These are phyloP conservation scores for Ceratothoa steindachneri DNA, from an alignment of 2,888 invertebrate genomes.

Conservation along the genomic window DNA sequence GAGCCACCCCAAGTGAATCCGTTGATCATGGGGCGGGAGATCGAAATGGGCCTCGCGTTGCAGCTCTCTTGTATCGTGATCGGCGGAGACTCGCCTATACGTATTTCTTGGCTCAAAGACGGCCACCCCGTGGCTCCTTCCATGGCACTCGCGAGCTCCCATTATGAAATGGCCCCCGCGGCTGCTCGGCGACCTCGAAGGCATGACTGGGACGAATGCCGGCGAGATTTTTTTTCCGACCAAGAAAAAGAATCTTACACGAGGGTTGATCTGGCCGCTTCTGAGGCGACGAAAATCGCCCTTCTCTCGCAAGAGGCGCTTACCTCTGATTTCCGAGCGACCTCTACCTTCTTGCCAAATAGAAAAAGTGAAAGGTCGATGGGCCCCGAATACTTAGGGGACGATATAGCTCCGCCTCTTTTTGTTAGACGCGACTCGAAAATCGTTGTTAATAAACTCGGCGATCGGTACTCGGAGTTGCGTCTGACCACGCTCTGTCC, in stretches of 20 bases:
- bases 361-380: not conserved
- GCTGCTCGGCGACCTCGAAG: constrained; percentile 24
- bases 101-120: constrained; percentile 57
- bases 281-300: not conserved
- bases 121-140: constrained; percentile 52
- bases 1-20: constrained; percentile 54
- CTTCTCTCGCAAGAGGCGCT: not conserved
- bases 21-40: constrained; percentile 49
- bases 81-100: constrained; percentile 52
- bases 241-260: not conserved
- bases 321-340: not conserved
- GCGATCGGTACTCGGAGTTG: constrained; percentile 41
- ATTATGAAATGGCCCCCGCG: constrained; percentile 17
- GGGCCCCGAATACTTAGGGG: not conserved
- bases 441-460: constrained; percentile 21
- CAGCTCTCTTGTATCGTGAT: constrained; percentile 51
- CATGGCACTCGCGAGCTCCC: constrained; percentile 24
- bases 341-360: not conserved
- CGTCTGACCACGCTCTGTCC: constrained; percentile 32
- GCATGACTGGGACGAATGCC: constrained; percentile 18
- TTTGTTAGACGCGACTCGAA: not conserved
- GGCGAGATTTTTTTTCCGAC: too few relatives aligned
- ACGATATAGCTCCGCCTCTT: not conserved
- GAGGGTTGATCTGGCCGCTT: not conserved
- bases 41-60: constrained; percentile 30